Base-by-base conservation (phyloP, 2,888 invertebrate species). In the Pinctada fucata region DNA sequence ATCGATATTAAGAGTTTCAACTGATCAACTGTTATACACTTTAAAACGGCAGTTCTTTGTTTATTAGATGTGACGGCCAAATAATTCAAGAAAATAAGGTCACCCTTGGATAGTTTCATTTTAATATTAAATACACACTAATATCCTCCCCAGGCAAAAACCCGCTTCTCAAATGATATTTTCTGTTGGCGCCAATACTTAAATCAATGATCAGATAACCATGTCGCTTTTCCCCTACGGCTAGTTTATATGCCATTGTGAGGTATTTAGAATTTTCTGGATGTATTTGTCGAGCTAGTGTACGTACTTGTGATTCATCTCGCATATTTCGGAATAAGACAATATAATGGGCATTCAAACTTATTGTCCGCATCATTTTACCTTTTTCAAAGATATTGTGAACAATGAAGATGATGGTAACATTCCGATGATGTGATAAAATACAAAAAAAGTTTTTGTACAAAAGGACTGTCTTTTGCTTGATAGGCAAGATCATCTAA, bases 351-450 rank as follows among this genome's bases (percentile, higher is more conserved):
- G 31, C 31, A 31, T 31, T 31, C 31, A 31, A 31, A 1, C 76
- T 79, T 2, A 82, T 78, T 3, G 80, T 80, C 16, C 83, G 74
- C 70, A 82, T 81, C 49, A 77, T 74, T 76, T 82, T 83, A 52
- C 82, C 83, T 31, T 69, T 52, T 50, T 31, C 31, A 79, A 80
- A 83, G 31, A 31, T 31, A 31, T 31, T 31, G 31, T 31, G 31
- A 31, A 31, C 31, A 31, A 31, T 31, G 31, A 31, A 31, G 31
- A 31, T 31, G 31, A 31, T 31, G 31, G 31, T 31, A 31, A 31
- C 31, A 31, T 31, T 31, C 31, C 31, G 31, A 31, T 31, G 31
- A 31, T 31, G 31, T 31, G 31, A 31, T 31, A 31, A 48, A 8
- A 68, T 16, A 45, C 68, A 68, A n/a, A 68, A 31, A 68, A 3